phyloP scores from a whole-genome alignment of 2,113 vertebrate species.

The Donacobius atricapilla region DNA sequence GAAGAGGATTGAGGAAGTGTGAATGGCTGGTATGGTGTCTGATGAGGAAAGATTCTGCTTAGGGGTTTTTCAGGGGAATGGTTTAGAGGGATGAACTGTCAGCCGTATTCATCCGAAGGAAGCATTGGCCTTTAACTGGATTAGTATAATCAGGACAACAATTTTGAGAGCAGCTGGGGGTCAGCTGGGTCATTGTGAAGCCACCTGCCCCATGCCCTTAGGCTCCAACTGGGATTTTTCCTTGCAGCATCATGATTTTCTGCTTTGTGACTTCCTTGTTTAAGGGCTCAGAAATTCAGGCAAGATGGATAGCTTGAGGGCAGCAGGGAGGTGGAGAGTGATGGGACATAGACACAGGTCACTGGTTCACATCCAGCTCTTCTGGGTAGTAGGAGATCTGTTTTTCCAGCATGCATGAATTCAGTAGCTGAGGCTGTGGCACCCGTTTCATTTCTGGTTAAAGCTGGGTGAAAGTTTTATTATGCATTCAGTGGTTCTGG shows the following conservation, averaged over 20 bases:
- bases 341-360: background rate
- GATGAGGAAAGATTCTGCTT: background rate
- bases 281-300: background rate
- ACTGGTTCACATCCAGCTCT: slow-evolving; percentile 4
- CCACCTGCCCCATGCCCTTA: slow-evolving; percentile 1
- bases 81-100: slow-evolving; percentile 6
- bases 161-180: background rate
- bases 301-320: background rate
- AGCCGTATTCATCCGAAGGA: background rate
- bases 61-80: background rate
- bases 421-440: background rate
- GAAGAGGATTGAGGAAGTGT: background rate
- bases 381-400: background rate
- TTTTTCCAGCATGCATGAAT: background rate
- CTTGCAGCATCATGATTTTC: background rate
- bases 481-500: background rate
- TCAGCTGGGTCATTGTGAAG: background rate
- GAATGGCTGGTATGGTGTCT: background rate
- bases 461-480: background rate
- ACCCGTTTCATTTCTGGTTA: background rate
- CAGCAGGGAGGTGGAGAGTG: background rate
- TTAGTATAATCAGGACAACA: slow-evolving; percentile 23
- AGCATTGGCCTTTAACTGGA: slow-evolving; percentile 6
- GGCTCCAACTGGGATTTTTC: background rate
- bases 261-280: background rate